Percentiles rank a stretch among this genome's conserved stretches.
Conservation (phyloP, 1,140 invertebrate species). For the Neelides sp. region DNA sequence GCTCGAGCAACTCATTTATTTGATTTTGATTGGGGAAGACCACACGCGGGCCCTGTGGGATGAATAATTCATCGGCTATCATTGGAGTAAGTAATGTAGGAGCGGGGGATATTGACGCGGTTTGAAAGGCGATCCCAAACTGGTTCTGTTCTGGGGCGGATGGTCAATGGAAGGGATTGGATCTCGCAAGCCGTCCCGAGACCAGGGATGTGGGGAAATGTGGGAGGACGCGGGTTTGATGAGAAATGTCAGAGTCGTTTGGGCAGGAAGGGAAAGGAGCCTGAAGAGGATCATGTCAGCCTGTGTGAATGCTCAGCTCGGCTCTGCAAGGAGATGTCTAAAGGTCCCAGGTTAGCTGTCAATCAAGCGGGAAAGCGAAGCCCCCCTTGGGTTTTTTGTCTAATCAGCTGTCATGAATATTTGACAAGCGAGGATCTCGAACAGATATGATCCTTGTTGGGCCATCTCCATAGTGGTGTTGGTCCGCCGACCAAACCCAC, state of each 20-base stretch:
- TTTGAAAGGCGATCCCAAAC: no score
- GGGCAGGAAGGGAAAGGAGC: neutral
- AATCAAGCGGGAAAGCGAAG: slow-evolving; percentile 26
- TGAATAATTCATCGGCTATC: slow-evolving; percentile 27
- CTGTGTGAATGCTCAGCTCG: slow-evolving; percentile 14
- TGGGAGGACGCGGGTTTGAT: slow-evolving; percentile 20
- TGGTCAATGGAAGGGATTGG: no score
- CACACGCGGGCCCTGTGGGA: slow-evolving; percentile 29
- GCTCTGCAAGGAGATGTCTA: slow-evolving; percentile 20
- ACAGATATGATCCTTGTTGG: slow-evolving; percentile 2
- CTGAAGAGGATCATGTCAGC: neutral
- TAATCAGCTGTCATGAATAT: slow-evolving; percentile 32
- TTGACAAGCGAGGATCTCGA: slow-evolving; percentile 28
- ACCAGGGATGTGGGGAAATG: slow-evolving; percentile 8
- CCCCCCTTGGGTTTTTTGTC: slow-evolving; percentile 30
- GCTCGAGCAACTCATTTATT: slow-evolving; percentile 27
- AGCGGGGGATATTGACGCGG: slow-evolving; percentile 1
- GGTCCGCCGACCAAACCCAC: no score
- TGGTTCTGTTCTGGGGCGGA: no score
- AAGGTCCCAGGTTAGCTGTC: slow-evolving; percentile 30
- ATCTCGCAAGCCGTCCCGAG: neutral
- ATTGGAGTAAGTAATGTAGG: slow-evolving; percentile 22
- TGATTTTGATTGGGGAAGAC: slow-evolving; percentile 27
- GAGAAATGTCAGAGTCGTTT: slow-evolving; percentile 17
- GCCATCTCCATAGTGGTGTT: no score